A percentile compares a stretch with the other conserved stretches of the same genome.
These are phyloP conservation scores for Ophion obscuratus DNA, from an alignment of 2,888 invertebrate species.

Conservation along the genomic window DNA sequence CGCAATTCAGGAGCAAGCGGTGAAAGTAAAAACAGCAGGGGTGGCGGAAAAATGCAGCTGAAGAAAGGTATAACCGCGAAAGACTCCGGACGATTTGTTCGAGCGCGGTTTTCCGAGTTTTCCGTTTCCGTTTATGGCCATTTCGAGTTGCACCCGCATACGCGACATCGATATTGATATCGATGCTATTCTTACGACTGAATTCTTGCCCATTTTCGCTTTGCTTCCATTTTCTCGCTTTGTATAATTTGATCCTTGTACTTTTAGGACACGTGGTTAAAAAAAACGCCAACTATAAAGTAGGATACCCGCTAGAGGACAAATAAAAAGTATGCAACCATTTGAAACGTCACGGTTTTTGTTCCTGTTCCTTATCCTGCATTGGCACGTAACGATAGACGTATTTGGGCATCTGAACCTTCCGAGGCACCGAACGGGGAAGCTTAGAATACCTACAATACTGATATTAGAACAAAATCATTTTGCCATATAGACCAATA, in stretches of 20 bases:
- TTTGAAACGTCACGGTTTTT: no score
- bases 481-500: no score
- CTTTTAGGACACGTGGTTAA: neutral
- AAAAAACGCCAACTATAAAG: neutral
- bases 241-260: neutral
- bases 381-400: no score
- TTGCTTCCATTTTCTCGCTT: neutral
- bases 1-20: constrained; percentile 11
- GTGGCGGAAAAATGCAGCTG: constrained; percentile 24
- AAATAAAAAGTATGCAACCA: no score
- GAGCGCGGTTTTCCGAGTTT: constrained; percentile 25
- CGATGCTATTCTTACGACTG: neutral
- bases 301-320: no score
- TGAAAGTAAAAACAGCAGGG: constrained; percentile 23
- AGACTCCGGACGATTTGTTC: constrained; percentile 17
- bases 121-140: constrained; percentile 25
- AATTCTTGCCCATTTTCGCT: neutral
- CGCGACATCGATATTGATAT: constrained; percentile 16
- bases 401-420: no score
- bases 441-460: no score
- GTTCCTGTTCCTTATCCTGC: no score
- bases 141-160: constrained; percentile 16
- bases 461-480: no score
- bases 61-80: constrained; percentile 37
- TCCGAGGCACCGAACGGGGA: no score